Percentiles rank a stretch among this genome's conserved stretches.
These are phyloP conservation scores for Irena cyanogastra DNA, from an alignment of 2,113 vertebrate genomes.

Conservation along the genomic window DNA sequence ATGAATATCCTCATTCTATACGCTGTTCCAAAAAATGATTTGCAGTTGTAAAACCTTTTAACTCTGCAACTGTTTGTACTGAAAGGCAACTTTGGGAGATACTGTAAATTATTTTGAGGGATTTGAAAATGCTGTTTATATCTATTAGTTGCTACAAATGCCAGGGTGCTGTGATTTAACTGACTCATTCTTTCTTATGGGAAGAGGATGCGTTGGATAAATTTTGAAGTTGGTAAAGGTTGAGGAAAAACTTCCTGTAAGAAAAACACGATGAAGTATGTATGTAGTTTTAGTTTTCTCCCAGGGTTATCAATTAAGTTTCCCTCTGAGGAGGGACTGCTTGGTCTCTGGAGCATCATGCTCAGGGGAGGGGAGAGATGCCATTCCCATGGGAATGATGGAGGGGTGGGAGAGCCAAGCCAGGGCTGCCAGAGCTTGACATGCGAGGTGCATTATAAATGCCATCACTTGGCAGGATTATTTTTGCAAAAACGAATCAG, in stretches of 20 bases:
- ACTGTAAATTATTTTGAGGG: slow-evolving; percentile 11
- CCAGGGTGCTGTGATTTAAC: background rate
- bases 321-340: background rate
- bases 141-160: background rate
- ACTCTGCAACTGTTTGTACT: background rate
- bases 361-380: background rate
- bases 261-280: fast-evolving
- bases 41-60: slow-evolving; percentile 14
- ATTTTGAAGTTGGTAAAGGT: background rate
- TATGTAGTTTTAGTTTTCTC: background rate
- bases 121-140: slow-evolving; percentile 25
- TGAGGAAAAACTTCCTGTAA: background rate
- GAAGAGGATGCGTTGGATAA: background rate
- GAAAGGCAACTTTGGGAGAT: slow-evolving; percentile 2
- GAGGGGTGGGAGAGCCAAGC: background rate
- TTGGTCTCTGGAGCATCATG: background rate
- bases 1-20: background rate
- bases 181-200: background rate
- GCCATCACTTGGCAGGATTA: background rate
- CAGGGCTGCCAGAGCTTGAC: background rate
- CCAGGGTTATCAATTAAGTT: background rate
- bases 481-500: background rate
- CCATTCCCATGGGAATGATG: fast-evolving
- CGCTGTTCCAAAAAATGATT: background rate
- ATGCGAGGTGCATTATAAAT: background rate